phyloP scores from a whole-genome alignment of 2,888 invertebrate species.

The Galeruca laticollis region DNA sequence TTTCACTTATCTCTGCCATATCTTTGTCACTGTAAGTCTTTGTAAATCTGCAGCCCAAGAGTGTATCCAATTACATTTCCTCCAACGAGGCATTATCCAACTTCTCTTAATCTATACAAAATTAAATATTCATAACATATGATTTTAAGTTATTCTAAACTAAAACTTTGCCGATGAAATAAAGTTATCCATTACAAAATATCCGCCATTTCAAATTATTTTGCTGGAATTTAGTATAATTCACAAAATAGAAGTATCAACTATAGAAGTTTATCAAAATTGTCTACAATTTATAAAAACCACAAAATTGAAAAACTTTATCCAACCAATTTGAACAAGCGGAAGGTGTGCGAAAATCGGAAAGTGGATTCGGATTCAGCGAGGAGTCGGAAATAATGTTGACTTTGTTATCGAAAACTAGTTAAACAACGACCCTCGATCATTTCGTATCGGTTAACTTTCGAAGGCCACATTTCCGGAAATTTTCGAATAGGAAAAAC shows the following conservation, averaged over 20 bases:
- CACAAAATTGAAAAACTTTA: slow-evolving; percentile 7
- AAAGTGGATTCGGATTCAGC: slow-evolving; percentile 33
- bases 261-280: neutral
- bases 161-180: too few species aligned
- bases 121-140: too few species aligned
- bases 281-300: neutral
- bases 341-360: slow-evolving; percentile 32
- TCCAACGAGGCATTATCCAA: too few species aligned
- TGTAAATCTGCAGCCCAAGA: too few species aligned
- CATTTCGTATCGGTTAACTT: slow-evolving; percentile 33
- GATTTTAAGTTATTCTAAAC: too few species aligned
- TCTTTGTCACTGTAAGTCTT: too few species aligned
- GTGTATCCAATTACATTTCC: too few species aligned
- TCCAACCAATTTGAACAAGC: slow-evolving; percentile 11
- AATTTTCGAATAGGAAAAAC: slow-evolving; percentile 5
- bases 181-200: too few species aligned
- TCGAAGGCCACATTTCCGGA: slow-evolving; percentile 29
- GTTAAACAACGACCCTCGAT: slow-evolving; percentile 37
- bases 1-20: too few species aligned
- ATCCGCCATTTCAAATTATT: too few species aligned
- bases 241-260: neutral
- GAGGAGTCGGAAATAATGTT: slow-evolving; percentile 39
- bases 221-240: neutral
- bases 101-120: too few species aligned
- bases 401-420: slow-evolving; percentile 40